These are phyloP conservation scores for Callinectes sapidus DNA, from an alignment of 2,888 invertebrate species.

Conservation along the genomic window DNA sequence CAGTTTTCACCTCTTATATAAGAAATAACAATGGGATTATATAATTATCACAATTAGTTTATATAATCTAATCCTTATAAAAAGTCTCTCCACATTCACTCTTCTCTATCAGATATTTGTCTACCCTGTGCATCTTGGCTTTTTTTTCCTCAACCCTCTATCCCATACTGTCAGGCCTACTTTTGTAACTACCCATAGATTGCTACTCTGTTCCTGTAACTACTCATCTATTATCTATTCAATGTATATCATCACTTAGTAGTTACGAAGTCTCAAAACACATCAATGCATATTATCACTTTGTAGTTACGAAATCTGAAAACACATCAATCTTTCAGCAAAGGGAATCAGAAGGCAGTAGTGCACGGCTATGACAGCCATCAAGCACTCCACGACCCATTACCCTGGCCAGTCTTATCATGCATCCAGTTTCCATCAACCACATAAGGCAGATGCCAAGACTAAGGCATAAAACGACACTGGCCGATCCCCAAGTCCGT, in stretches of 20 bases:
- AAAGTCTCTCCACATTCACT: too few species aligned
- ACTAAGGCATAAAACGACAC: neutral
- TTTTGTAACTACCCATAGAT: too few species aligned
- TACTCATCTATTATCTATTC: too few species aligned
- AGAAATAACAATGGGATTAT: too few species aligned
- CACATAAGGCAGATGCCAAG: neutral
- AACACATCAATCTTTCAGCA: neutral
- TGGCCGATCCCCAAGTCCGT: neutral
- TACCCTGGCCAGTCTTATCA: neutral
- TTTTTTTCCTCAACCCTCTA: too few species aligned
- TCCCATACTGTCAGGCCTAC: too few species aligned
- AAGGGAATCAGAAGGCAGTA: neutral
- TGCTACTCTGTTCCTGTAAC: too few species aligned
- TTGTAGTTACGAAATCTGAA: neutral
- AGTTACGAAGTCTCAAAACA: neutral
- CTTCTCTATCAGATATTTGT: too few species aligned
- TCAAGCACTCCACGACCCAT: neutral
- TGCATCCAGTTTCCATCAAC: neutral
- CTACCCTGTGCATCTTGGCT: too few species aligned
- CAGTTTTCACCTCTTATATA: too few species aligned
- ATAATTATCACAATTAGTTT: too few species aligned
- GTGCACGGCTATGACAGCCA: neutral
- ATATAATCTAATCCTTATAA: too few species aligned
- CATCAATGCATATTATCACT: neutral
- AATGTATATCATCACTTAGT: neutral